phyloP scores from a whole-genome alignment of 2,113 vertebrate genomes.

The Gopherus evgoodei region DNA sequence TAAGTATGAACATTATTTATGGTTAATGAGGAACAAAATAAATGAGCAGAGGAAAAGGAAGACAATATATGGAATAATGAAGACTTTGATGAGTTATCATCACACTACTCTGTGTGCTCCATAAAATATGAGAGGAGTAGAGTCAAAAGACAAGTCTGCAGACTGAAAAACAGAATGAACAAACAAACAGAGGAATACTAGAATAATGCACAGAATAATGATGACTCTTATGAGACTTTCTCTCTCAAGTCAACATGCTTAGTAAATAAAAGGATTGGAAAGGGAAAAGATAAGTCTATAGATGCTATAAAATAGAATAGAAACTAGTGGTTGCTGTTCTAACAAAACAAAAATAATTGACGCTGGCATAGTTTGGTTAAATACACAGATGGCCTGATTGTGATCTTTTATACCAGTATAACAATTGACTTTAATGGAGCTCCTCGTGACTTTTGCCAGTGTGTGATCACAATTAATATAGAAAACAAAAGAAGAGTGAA shows the following conservation, averaged over 20 bases:
- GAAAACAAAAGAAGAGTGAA: background rate
- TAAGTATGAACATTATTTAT: constrained; percentile 76
- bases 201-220: constrained; percentile 48
- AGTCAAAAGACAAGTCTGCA: constrained; percentile 62
- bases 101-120: constrained; percentile 69
- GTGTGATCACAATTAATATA: background rate
- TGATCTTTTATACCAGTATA: background rate
- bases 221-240: constrained; percentile 41
- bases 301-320: constrained; percentile 54
- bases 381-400: background rate
- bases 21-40: constrained; percentile 73
- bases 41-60: constrained; percentile 66
- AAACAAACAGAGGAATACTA: constrained; percentile 49
- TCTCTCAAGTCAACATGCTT: constrained; percentile 16
- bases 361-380: constrained; percentile 33
- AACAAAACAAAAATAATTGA: constrained; percentile 69
- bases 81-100: constrained; percentile 78
- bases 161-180: constrained; percentile 65
- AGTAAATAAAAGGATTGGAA: constrained; percentile 64
- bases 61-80: constrained; percentile 74
- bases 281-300: constrained; percentile 42
- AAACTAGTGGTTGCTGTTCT: constrained; percentile 44
- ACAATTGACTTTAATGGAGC: background rate
- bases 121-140: constrained; percentile 68
- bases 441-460: background rate